Evolutionary conservation across 2,888 invertebrate species (phyloP), one percentile per base, ranked within the genome.

Genomic region (Deladenus siricidicola): DNA sequence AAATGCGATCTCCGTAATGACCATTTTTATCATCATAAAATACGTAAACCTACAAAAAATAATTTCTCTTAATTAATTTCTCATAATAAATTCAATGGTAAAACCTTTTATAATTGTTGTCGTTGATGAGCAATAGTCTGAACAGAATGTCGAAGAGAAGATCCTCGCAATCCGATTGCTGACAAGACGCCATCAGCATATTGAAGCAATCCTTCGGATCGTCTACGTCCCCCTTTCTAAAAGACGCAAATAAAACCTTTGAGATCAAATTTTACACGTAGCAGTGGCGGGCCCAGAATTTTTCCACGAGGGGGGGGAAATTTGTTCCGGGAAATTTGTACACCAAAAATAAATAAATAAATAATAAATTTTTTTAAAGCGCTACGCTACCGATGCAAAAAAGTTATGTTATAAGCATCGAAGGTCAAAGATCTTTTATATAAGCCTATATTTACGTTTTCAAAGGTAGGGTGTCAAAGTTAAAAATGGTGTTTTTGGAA

Each of bases 101-200:
- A 44, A 54, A 8, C 14, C 52, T 51, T 51, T 50, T 61, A 34
- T 61, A 61, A 42, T 51, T 60, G 17, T 51, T 30, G 28, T 60
- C 59, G 19, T 26, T 52, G 23, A 59, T 24, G 4, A 61, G 43
- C 30, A 56, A 43, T 19, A 61, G 49, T 19, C 28, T 51, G 4
- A 52, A 51, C 24, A 50, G 28, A 30, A 61, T 62, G 21, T 58
- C 60, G 24, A 53, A 44, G 19, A 61, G 52, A 24, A 51, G 17
- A 19, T 53, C 29, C 30, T 61, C 62, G 51, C 59, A 61, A 24
- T 61, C 62, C 23, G 62, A 47, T 21, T 52, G 30, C 43, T 44
- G 50, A 43, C 58, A 60, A 8, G 58, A 50, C 4, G 59, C 51
- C 24, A 61, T 51, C 19, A 61, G 51, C 59, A 61, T 60, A 29